Base-by-base conservation (phyloP, 2,888 invertebrate species). In the Iphiclides podalirius region DNA sequence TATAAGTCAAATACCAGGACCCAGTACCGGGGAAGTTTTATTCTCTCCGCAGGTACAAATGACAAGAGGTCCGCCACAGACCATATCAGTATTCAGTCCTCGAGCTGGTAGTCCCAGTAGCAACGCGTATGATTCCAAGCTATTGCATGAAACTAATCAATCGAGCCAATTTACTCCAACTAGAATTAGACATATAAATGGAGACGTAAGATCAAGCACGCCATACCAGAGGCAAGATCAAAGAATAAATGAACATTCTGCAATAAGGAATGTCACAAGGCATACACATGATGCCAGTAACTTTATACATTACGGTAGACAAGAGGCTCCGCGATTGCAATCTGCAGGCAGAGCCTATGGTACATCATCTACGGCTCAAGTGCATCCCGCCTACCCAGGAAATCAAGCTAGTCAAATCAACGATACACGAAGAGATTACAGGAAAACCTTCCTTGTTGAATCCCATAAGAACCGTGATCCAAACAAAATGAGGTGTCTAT, bases 1-100 rank as follows among this genome's bases (percentile, higher is more conserved):
- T 28, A 53, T 53, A 11, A 67, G 61, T 55, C 64, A 70, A 62
- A 15, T 51, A 13, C 53, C 66, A 17, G 65, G 64, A 14, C 60
- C 66, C 0, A 69, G 63, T 48, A 55, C 28, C 38, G 39, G 6
- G 2, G 6, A 6, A 3, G 6, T 4, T 3, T 20, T 20, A 20
- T n/a, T n/a, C n/a, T 26, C 13, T 23, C 31, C 31, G 13, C 40
- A 12, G 16, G 9, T n/a, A 12, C 16, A 4, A 26, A 34, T 4
- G 9, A 2, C 11, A 33, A 38, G 9, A 37, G 26, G 28, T 23
- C 23, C 38, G 4, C 49, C 33, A 33, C 13, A 38, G 34, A 16
- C 38, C 0, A 23, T 17, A 8, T 48, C 48, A n/a, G 20, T 33
- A 13, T 39, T 34, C 16, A 44, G 20, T 16, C 39, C 43, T 2